Base-by-base conservation (phyloP, 2,113 vertebrate species). In the Gymnobelideus leadbeateri region DNA sequence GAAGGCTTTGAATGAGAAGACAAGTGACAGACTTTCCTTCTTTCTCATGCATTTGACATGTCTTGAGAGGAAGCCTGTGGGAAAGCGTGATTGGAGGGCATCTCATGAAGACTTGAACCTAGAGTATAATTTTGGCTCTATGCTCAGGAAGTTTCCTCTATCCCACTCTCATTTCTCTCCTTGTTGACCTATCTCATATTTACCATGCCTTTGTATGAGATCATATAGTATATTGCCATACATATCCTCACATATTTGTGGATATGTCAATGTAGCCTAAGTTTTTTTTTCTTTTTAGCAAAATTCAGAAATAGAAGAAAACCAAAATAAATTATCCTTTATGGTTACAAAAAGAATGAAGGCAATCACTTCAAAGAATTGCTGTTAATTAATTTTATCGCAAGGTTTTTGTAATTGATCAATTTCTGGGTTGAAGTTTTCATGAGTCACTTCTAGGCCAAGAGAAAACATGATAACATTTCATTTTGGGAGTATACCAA, bases 31-130 rank as follows among this genome's bases (percentile, higher is more conserved):
- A 95, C 97, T 92, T 97, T 93, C 54, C 94, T 98, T 51, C 12
- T 98, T 98, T 98, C 97, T 98, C 98, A 98, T 97, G 97, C 96
- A 94, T 98, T 98, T 97, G 97, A 4, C 89, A 55, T 54, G 52
- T 93, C 93, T 94, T 89, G 95, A 97, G 96, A 98, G 96, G 91
- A 98, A 98, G 90, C 96, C 98, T 98, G 94, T 98, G 98, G 96
- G 97, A 98, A 98, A 97, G 0, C 96, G 93, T 96, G 97, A 97
- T 97, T 96, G 95, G 93, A 97, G 93, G 92, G 43, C 89, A 93
- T 57, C 95, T 98, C 91, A 90, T 96, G 97, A 96, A 90, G 94
- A 94, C 93, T 92, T 3, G 0, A 97, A 92, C 12, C 16, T 46
- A 89, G 0, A 96, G 95, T 89, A 25, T 46, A 94, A 90, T 0